Evolutionary conservation across 53 echinoderm and acorn worm genomes (phyloP).

Genomic region (Actinopyga echinites): DNA sequence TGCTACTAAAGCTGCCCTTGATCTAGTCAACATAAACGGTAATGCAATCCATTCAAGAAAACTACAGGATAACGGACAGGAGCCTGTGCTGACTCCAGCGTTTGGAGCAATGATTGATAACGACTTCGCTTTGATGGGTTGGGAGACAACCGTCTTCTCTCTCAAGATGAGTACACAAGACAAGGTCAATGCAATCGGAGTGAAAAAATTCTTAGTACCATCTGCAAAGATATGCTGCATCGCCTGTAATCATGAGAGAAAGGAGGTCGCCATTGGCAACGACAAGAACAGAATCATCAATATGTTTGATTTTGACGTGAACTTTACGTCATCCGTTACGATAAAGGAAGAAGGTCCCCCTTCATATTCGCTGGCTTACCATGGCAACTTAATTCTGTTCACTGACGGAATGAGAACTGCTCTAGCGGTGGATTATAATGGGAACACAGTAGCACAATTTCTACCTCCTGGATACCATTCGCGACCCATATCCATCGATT

Average conservation of each 20-base stretch:
- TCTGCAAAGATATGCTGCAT: conserved; percentile 5
- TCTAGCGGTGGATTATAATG: not conserved
- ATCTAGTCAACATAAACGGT: conserved; percentile 11
- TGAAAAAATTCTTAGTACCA: not conserved
- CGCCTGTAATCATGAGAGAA: not conserved
- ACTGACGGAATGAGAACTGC: not conserved
- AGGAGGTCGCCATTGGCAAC: conserved; percentile 7
- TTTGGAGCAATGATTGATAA: not conserved
- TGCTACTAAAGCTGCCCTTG: conserved; percentile 2
- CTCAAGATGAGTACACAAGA: not conserved
- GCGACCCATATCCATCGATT: not conserved
- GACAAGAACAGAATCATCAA: conserved; percentile 24
- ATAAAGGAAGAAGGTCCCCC: conserved; percentile 13
- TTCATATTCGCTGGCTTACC: not conserved
- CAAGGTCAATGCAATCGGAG: not conserved
- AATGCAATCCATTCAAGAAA: not conserved
- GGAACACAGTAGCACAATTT: conserved; percentile 1
- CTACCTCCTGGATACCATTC: not conserved
- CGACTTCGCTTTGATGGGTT: not conserved
- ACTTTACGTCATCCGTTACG: not conserved
- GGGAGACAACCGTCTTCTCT: conserved; percentile 10
- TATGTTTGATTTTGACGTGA: not conserved
- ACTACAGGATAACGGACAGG: conserved; percentile 27
- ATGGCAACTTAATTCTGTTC: not conserved
- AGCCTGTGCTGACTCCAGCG: conserved; percentile 1